These are phyloP conservation scores for Sterrhoptilus dennistouni DNA, from an alignment of 2,113 vertebrate species.

Conservation along the genomic window DNA sequence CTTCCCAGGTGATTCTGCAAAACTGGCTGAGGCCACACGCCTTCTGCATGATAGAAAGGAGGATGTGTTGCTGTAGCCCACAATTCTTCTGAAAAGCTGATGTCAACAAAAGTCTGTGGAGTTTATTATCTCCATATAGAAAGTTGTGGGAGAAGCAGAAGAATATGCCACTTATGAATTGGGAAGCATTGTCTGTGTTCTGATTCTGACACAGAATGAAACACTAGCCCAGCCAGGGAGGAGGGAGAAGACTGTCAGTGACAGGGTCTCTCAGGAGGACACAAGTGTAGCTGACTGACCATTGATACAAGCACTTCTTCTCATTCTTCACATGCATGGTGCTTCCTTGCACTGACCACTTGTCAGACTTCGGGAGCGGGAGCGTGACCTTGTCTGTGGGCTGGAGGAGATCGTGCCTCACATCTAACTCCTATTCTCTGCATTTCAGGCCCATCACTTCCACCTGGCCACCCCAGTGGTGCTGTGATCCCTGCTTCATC, in stretches of 20 bases:
- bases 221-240: background rate
- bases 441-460: conserved; percentile 85
- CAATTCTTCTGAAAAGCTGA: background rate
- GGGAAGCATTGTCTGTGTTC: background rate
- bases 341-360: background rate
- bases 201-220: background rate
- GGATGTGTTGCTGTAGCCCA: background rate
- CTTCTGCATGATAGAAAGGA: background rate
- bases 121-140: background rate
- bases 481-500: conserved; percentile 74
- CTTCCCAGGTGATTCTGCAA: background rate
- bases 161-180: background rate
- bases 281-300: background rate
- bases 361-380: background rate
- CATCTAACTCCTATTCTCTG: background rate
- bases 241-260: background rate
- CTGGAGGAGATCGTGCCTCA: accelerated
- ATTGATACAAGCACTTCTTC: background rate
- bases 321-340: accelerated
- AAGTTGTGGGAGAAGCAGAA: background rate
- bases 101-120: accelerated
- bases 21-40: background rate
- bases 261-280: background rate
- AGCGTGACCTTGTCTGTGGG: accelerated
- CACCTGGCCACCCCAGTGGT: conserved; percentile 85